Evolutionary conservation across 2,888 invertebrate species (phyloP).

Genomic region (Nephrotoma appendiculata): DNA sequence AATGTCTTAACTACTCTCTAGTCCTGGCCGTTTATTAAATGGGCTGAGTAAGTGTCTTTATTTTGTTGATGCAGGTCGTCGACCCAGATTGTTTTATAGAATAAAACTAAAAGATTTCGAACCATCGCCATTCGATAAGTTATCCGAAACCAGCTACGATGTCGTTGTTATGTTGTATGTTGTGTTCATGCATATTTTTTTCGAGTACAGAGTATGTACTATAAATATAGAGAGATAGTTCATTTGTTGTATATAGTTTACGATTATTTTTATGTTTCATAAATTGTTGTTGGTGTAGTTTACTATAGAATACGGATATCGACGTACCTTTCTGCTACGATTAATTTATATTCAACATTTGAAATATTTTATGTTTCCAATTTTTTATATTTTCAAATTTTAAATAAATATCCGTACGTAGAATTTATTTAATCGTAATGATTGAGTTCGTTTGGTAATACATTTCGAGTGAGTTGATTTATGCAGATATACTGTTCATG

Average conservation of each 20-base stretch:
- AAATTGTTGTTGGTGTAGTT: not conserved
- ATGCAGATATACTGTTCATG: no score
- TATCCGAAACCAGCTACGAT: not conserved
- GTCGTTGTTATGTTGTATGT: not conserved
- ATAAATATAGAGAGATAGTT: not conserved
- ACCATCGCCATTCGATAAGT: no score
- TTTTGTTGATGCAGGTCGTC: no score
- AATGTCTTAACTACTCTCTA: no score
- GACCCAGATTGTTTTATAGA: no score
- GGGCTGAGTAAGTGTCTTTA: no score
- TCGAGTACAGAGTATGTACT: not conserved
- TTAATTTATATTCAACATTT: not conserved
- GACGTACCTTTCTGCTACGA: not conserved
- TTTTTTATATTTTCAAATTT: not conserved
- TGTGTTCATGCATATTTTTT: not conserved
- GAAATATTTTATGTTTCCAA: not conserved
- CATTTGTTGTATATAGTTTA: not conserved
- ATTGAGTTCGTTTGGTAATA: not conserved
- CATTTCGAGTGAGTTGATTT: no score
- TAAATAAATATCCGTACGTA: not conserved
- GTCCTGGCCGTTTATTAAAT: no score
- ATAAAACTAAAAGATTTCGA: no score
- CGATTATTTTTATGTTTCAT: not conserved
- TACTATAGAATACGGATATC: not conserved
- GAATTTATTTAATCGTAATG: not conserved